Percentiles rank a stretch among this genome's conserved stretches.
These are phyloP conservation scores for Lethenteron reissneri DNA, from an alignment of 2,113 vertebrate genomes.

Conservation along the genomic window DNA sequence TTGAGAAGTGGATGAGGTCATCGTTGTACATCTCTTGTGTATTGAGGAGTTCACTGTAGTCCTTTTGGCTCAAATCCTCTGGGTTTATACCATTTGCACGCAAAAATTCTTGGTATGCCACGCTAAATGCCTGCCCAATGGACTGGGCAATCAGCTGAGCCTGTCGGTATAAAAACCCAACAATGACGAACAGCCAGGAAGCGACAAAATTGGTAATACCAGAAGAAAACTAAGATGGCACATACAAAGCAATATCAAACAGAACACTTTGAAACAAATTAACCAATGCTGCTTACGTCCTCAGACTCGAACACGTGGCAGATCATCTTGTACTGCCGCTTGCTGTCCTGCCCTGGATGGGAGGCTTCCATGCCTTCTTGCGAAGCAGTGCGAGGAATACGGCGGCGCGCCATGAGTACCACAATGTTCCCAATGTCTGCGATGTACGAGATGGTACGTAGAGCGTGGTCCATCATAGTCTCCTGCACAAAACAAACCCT, in stretches of 20 bases:
- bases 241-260: not conserved
- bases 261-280: slow-evolving; percentile 1
- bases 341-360: slow-evolving; percentile 55
- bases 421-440: slow-evolving; percentile 91
- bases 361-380: slow-evolving; percentile 93
- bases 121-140: slow-evolving; percentile 93
- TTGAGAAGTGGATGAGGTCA: slow-evolving; percentile 95
- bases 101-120: slow-evolving; percentile 94
- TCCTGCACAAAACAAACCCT: slow-evolving; percentile 28
- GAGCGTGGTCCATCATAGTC: slow-evolving; percentile 90
- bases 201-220: not conserved
- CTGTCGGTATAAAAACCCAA: slow-evolving; percentile 20
- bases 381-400: slow-evolving; percentile 70
- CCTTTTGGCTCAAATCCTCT: slow-evolving; percentile 93
- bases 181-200: accelerated
- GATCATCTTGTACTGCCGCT: slow-evolving; percentile 98
- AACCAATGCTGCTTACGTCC: slow-evolving; percentile 43
- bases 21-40: slow-evolving; percentile 99
- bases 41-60: slow-evolving; percentile 97
- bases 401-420: slow-evolving; percentile 78
- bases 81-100: slow-evolving; percentile 93
- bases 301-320: slow-evolving; percentile 96
- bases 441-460: slow-evolving; percentile 94
- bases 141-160: slow-evolving; percentile 96
- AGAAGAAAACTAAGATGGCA: not conserved